Percentiles rank a stretch among this genome's conserved stretches.
Evolutionary conservation across 2,797 vertebrate genomes (phyloP).

Genomic region (Benthosema pterotum): DNA sequence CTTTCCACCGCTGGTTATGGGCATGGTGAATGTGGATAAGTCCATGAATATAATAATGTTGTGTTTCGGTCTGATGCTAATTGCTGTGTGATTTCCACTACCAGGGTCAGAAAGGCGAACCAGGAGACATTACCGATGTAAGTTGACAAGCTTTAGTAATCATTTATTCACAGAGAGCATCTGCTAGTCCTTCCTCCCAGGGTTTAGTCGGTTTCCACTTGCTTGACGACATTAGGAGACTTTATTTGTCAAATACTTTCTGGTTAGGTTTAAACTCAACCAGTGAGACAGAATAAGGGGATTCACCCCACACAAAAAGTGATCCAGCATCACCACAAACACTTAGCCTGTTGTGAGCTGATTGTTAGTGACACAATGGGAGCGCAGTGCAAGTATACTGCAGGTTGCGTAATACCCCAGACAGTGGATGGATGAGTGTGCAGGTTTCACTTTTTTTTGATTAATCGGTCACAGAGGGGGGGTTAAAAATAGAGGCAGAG

Average conservation of each 20-base stretch:
- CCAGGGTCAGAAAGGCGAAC: slow-evolving; percentile 96
- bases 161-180: not conserved
- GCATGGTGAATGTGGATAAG: not conserved
- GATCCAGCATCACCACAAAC: not conserved
- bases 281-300: no score
- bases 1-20: no score
- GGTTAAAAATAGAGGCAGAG: not conserved
- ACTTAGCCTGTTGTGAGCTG: not conserved
- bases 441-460: not conserved
- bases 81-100: slow-evolving; percentile 28
- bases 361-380: slow-evolving; percentile 11
- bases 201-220: not conserved
- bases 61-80: slow-evolving; percentile 3
- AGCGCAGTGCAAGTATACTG: slow-evolving; percentile 9
- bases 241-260: not conserved
- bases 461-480: slow-evolving; percentile 3
- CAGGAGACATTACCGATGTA: slow-evolving; percentile 94
- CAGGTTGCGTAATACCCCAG: slow-evolving; percentile 12
- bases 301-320: not conserved
- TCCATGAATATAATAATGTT: not conserved
- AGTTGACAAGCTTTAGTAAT: slow-evolving; percentile 62
- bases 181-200: not conserved
- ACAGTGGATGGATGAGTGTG: slow-evolving; percentile 6
- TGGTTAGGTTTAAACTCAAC: not conserved
- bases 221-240: not conserved